Percentiles rank a stretch among this genome's conserved stretches.
phyloP scores from a whole-genome alignment of 2,113 vertebrate genomes.

The Epinephelus moara region DNA sequence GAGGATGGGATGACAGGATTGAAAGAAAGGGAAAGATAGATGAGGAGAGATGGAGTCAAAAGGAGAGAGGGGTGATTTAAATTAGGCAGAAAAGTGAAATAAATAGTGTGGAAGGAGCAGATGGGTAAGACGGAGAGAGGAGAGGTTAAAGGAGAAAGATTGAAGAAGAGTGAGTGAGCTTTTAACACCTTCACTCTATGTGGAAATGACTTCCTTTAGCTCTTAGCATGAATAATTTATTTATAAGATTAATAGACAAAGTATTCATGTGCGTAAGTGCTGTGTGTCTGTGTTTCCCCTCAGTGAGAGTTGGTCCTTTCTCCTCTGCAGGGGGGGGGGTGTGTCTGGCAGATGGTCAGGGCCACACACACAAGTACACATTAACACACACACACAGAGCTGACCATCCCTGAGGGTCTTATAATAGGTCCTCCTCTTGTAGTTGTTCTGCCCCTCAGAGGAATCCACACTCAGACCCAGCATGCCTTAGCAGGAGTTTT shows the following conservation, averaged over 20 bases:
- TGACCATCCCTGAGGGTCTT: conserved; percentile 66
- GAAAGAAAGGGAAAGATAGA: conserved; percentile 43
- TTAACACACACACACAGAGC: conserved; percentile 48
- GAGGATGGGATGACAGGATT: neutral
- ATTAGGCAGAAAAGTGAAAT: conserved; percentile 18
- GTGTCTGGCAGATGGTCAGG: conserved; percentile 78
- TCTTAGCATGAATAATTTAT: conserved; percentile 44
- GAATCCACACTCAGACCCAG: conserved; percentile 74
- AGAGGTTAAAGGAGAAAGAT: neutral
- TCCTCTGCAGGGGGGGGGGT: conserved; percentile 55
- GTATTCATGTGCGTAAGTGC: conserved; percentile 32
- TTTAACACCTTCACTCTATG: neutral
- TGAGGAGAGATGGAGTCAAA: conserved; percentile 11
- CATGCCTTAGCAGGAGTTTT: conserved; percentile 68
- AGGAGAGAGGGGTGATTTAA: conserved; percentile 19
- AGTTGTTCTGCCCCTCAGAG: conserved; percentile 56
- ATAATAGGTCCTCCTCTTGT: conserved; percentile 67
- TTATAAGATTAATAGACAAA: conserved; percentile 16
- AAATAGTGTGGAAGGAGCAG: neutral
- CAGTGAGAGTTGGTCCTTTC: conserved; percentile 61
- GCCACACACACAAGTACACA: conserved; percentile 64
- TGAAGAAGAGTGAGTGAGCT: neutral
- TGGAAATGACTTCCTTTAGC: neutral
- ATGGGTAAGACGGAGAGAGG: neutral
- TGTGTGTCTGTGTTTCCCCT: conserved; percentile 46